Conservation (phyloP, 2,113 vertebrate species). For the Amphilophus citrinellus region DNA sequence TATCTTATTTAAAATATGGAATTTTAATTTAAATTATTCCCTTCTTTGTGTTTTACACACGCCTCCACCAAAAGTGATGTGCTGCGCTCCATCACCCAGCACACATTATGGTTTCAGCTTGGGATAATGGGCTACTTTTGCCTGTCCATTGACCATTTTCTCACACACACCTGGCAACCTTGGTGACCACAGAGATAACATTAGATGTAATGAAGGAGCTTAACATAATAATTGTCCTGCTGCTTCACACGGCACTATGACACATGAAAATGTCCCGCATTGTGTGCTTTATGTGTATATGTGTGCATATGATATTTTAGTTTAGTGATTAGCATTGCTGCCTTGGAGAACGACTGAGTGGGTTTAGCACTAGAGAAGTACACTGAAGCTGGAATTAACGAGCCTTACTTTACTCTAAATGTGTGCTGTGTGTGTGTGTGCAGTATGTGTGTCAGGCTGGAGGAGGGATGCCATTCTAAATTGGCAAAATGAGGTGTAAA, state of each 20-base stretch:
- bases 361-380: constrained; percentile 29
- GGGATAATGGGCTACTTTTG: not conserved
- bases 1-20: constrained; percentile 2
- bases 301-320: constrained; percentile 24
- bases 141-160: not conserved
- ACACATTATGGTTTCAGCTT: not conserved
- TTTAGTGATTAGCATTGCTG: constrained; percentile 38
- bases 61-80: not conserved
- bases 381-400: constrained; percentile 51
- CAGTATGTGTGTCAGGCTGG: constrained; percentile 30
- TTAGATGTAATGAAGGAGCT: not conserved
- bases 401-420: constrained; percentile 27
- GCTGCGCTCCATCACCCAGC: not conserved
- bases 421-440: constrained; percentile 27
- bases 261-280: not conserved
- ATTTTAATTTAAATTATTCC: not conserved
- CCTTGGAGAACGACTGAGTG: constrained; percentile 41
- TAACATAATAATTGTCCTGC: not conserved
- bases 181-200: not conserved
- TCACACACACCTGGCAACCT: not conserved
- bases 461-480: constrained; percentile 66
- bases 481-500: constrained; percentile 75
- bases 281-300: not conserved
- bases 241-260: not conserved
- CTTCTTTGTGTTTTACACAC: not conserved